A percentile compares a stretch with the other conserved stretches of the same genome.
Evolutionary conservation across 2,113 vertebrate species (phyloP).

Genomic region (Meleagris gallopavo): DNA sequence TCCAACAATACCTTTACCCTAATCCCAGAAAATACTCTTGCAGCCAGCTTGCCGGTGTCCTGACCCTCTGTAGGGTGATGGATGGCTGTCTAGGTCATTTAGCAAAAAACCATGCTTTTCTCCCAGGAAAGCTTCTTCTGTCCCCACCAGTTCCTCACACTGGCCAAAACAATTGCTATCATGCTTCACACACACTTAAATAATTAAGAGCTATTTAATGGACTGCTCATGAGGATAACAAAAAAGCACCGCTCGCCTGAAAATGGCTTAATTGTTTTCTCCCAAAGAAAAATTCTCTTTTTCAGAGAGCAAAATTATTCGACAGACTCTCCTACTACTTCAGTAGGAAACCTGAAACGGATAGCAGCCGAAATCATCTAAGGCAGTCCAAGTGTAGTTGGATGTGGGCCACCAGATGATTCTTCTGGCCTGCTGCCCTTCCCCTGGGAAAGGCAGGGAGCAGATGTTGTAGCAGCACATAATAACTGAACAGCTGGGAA

Average conservation of each 20-base stretch:
- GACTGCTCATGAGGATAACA: background rate
- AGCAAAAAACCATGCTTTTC: background rate
- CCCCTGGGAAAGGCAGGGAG: conserved; percentile 28
- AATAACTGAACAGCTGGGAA: conserved; percentile 32
- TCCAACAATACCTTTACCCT: background rate
- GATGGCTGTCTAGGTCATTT: background rate
- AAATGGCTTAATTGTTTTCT: background rate
- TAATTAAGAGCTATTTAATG: background rate
- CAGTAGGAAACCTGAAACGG: background rate
- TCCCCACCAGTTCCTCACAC: background rate
- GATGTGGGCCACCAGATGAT: conserved; percentile 37
- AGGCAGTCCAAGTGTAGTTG: background rate
- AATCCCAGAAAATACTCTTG: background rate
- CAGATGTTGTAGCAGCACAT: conserved; percentile 40
- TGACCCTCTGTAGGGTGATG: accelerated
- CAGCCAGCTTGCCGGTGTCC: background rate
- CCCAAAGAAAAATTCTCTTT: background rate
- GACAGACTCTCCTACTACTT: background rate
- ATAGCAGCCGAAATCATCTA: conserved; percentile 13
- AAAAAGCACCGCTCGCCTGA: background rate
- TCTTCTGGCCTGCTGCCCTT: conserved; percentile 32
- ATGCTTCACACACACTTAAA: background rate
- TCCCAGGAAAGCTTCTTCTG: background rate
- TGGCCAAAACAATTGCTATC: background rate
- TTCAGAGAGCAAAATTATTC: background rate